A percentile compares a stretch with the other conserved stretches of the same genome.
phyloP scores from a whole-genome alignment of 2,113 vertebrate species.

The Zingel zingel region DNA sequence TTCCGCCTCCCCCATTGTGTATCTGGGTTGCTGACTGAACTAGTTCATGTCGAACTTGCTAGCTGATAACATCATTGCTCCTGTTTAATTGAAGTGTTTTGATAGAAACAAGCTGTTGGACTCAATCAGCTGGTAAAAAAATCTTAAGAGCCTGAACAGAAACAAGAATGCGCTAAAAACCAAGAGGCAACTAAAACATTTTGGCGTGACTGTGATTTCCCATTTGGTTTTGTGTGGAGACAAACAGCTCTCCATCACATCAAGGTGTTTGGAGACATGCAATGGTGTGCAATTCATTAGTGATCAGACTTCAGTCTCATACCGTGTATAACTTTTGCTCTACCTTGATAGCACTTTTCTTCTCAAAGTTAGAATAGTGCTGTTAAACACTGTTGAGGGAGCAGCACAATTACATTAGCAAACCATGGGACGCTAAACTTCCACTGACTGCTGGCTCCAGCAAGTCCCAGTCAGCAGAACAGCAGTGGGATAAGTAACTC shows the following conservation, averaged over 20 bases:
- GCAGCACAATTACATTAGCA: conserved; percentile 53
- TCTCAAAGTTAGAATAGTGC: conserved; percentile 34
- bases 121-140: conserved; percentile 47
- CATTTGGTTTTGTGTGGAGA: neutral
- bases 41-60: conserved; percentile 65
- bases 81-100: conserved; percentile 72
- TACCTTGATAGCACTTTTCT: conserved; percentile 20
- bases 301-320: neutral
- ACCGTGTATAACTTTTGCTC: neutral
- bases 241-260: neutral
- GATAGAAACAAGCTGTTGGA: conserved; percentile 65
- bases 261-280: neutral
- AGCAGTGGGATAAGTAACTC: conserved; percentile 43
- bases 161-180: neutral
- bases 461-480: conserved; percentile 60
- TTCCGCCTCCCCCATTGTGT: conserved; percentile 23
- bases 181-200: neutral
- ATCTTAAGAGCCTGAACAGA: conserved; percentile 11
- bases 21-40: conserved; percentile 73
- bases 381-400: conserved; percentile 13
- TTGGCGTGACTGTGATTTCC: neutral
- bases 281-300: neutral
- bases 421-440: conserved; percentile 44
- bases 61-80: conserved; percentile 44
- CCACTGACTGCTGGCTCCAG: conserved; percentile 45